phyloP scores from a whole-genome alignment of 2,113 vertebrate species.

The Chloropsis cyanopogon region DNA sequence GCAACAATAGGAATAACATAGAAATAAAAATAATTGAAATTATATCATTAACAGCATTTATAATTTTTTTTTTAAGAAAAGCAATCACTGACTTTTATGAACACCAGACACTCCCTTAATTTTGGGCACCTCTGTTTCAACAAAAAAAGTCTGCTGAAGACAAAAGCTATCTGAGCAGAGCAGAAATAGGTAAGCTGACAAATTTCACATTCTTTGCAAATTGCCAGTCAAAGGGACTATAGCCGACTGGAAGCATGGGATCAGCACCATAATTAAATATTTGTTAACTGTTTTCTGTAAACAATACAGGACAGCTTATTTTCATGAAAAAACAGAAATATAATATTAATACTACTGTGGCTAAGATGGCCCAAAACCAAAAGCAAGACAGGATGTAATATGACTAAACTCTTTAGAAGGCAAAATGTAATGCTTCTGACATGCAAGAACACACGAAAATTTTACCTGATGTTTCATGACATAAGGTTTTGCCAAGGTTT shows the following conservation, averaged over 20 bases:
- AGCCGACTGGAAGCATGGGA: background rate
- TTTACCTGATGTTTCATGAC: slow-evolving; percentile 66
- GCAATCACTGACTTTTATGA: background rate
- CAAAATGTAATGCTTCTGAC: background rate
- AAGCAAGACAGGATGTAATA: background rate
- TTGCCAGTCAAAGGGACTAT: background rate
- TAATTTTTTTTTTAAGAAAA: background rate
- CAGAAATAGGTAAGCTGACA: background rate
- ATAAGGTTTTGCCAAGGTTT: slow-evolving; percentile 67
- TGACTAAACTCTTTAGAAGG: background rate
- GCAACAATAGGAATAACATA: background rate
- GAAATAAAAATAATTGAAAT: background rate
- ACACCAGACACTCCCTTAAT: background rate
- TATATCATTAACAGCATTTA: background rate
- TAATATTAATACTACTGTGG: background rate
- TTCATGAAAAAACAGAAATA: background rate
- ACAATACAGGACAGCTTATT: background rate
- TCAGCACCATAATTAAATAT: background rate
- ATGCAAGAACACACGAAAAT: background rate
- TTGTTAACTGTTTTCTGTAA: background rate
- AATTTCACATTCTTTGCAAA: background rate
- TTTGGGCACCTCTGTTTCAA: background rate
- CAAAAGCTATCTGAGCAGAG: background rate
- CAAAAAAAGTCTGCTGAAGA: background rate
- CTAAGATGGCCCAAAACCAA: background rate